Percentiles rank a stretch among this genome's conserved stretches.
Conservation (phyloP, 2,888 invertebrate genomes). For the Caenorhabditis plicata region DNA sequence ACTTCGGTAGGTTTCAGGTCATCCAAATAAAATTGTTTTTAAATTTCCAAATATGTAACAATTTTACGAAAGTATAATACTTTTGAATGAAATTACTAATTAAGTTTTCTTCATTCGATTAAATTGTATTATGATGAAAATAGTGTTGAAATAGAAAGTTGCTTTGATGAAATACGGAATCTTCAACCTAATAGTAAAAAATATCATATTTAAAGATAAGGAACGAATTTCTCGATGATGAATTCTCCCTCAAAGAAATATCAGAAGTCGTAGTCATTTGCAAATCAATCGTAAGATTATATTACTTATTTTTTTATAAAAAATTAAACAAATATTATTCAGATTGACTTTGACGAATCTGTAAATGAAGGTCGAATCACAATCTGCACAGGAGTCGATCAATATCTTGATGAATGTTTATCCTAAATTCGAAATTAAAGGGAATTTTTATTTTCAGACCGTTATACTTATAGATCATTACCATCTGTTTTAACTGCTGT, state of each 20-base stretch:
- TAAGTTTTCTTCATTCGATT: background rate
- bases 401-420: constrained; percentile 74
- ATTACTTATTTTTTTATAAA: constrained; percentile 7
- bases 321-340: constrained; percentile 21
- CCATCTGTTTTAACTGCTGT: constrained; percentile 77
- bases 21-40: background rate
- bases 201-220: constrained; percentile 9
- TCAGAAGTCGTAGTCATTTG: constrained; percentile 20
- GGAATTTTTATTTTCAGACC: constrained; percentile 70
- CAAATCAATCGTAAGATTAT: constrained; percentile 13
- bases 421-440: background rate
- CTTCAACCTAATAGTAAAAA: background rate
- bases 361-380: constrained; percentile 73
- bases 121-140: too few species aligned
- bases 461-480: constrained; percentile 75
- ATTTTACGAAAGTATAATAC: background rate
- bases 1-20: constrained; percentile 8
- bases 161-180: too few species aligned
- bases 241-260: constrained; percentile 7
- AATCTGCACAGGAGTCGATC: constrained; percentile 78
- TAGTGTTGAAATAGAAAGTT: too few species aligned
- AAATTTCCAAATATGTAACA: too few species aligned
- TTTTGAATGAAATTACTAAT: background rate
- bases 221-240: constrained; percentile 5
- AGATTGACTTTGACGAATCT: constrained; percentile 70